Evolutionary conservation across 2,888 invertebrate genomes (phyloP).

Genomic region (Dasysyrphus albostriatus): DNA sequence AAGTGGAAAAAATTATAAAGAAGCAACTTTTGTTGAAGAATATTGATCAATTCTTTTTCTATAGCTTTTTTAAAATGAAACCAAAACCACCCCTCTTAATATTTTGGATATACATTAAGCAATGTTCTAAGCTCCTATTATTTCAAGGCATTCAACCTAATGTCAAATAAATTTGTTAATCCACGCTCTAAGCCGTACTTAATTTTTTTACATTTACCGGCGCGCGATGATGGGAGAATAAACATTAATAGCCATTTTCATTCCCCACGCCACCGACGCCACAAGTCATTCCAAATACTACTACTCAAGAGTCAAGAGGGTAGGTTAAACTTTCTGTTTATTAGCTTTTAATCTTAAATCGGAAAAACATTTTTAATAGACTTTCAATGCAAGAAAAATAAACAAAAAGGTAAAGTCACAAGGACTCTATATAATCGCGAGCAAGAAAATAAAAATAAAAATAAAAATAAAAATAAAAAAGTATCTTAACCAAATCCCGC

Average conservation of each 20-base stretch:
- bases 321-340: slow-evolving; percentile 71
- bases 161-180: slow-evolving; percentile 66
- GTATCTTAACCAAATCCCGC: slow-evolving; percentile 46
- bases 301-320: slow-evolving; percentile 13
- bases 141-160: slow-evolving; percentile 28
- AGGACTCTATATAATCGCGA: not conserved
- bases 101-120: too few relatives aligned
- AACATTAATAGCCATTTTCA: slow-evolving; percentile 27
- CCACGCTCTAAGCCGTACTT: slow-evolving; percentile 24
- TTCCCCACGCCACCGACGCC: slow-evolving; percentile 6
- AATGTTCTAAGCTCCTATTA: not conserved
- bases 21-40: too few relatives aligned
- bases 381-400: slow-evolving; percentile 65
- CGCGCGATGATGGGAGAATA: not conserved
- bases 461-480: too few relatives aligned
- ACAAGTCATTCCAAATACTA: slow-evolving; percentile 45
- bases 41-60: too few relatives aligned
- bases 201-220: not conserved
- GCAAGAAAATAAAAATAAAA: slow-evolving; percentile 15
- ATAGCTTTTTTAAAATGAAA: too few relatives aligned
- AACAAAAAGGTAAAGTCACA: slow-evolving; percentile 55
- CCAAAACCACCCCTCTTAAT: too few relatives aligned
- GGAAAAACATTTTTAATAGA: slow-evolving; percentile 74
- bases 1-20: too few relatives aligned
- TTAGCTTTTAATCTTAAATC: slow-evolving; percentile 74